phyloP scores from a whole-genome alignment of 1,140 invertebrate species.

The Drosophila bocqueti region DNA sequence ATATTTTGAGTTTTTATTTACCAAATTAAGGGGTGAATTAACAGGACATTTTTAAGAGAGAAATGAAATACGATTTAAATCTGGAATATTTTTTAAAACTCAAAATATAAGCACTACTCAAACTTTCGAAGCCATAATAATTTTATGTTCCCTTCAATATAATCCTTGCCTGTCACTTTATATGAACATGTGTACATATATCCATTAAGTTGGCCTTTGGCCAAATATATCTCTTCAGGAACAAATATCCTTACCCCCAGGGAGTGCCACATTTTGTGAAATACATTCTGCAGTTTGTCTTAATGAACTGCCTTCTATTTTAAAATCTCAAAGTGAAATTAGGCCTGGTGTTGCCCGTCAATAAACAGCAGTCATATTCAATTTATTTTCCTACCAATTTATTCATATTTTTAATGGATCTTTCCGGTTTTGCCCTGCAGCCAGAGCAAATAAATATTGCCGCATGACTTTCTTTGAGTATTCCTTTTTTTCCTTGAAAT shows the following conservation, averaged over 20 bases:
- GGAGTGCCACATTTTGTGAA: neutral
- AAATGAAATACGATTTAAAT: neutral
- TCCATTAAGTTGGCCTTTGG: neutral
- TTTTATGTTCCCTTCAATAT: neutral
- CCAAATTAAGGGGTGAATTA: neutral
- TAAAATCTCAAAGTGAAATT: slow-evolving; percentile 28
- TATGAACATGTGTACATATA: neutral
- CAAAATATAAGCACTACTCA: too few species aligned
- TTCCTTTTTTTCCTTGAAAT: slow-evolving; percentile 2
- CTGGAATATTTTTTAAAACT: neutral
- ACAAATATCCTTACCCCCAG: neutral
- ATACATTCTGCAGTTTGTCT: slow-evolving; percentile 20
- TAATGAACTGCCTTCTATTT: slow-evolving; percentile 21
- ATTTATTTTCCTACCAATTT: slow-evolving; percentile 45
- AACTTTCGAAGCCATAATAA: too few species aligned
- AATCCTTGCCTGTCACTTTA: neutral
- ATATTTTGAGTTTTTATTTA: neutral
- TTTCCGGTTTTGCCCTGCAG: slow-evolving; percentile 7
- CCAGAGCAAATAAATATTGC: slow-evolving; percentile 42
- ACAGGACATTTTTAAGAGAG: neutral
- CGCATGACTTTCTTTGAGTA: slow-evolving; percentile 15
- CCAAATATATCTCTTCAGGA: neutral
- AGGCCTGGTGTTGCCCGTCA: slow-evolving; percentile 31
- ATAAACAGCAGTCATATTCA: slow-evolving; percentile 23
- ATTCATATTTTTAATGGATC: slow-evolving; percentile 49